Base-by-base conservation (phyloP, 2,797 vertebrate genomes). In the Enteromius thamalakanensis region DNA sequence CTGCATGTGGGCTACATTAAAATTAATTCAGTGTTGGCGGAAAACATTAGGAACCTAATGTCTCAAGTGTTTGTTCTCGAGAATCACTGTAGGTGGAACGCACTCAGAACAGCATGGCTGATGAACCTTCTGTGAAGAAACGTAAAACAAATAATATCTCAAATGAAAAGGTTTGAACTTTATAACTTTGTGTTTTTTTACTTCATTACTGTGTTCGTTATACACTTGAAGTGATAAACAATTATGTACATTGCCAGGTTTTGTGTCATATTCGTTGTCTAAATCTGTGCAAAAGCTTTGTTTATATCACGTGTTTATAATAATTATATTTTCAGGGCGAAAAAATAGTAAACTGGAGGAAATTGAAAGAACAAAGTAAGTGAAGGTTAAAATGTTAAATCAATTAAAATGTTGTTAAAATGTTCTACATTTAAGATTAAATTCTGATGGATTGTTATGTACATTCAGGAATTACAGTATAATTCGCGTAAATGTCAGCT, bases 331-430 rank as follows among this genome's bases (percentile, higher is more conserved):
- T 65, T 1, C 85, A 95, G 94, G 3, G 60, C 0, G 90, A 89
- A 12, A 91, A 91, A 40, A 89, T 68, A 62, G 77, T 92, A 23
- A 86, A 93, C 85, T 96, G 94, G 94, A 94, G 89, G 90, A 95
- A 93, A 89, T 86, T 86, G 81, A 96, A 94, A 90, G 80, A 89
- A 42, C 92, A 94, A 82, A 62, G 95, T 96, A 87, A 93, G 94
- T 93, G 58, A 58, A 14, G 15, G 26, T 53, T n/a, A 15, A 45
- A 29, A 7, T 8, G 3, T 23, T 60, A 55, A 55, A 55, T 55
- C 0, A n/a, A 21, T 55, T 55, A 3, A 53, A 53, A 21, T 53
- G 19, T 21, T 51, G 32, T 51, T 15, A 19, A 42, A n/a, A 6
- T 6, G 5, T 23, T 60, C 0, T 2, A 11, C 8, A 19, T 53